Base-by-base conservation (phyloP, 2,888 invertebrate species). In the Ectemnius continuus region DNA sequence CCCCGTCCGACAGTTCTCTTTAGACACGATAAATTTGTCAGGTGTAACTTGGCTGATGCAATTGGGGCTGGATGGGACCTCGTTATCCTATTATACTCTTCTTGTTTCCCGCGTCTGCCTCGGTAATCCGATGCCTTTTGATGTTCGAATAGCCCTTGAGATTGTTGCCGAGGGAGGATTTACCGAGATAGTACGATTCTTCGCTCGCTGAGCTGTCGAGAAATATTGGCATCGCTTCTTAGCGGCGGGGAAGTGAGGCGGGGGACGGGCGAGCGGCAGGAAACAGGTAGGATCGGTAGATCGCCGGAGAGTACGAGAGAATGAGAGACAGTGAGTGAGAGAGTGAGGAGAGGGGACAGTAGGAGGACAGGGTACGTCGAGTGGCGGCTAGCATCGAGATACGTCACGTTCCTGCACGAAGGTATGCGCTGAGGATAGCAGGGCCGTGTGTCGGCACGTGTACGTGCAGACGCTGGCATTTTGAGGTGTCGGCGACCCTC, bases 401-500 rank as follows among this genome's bases (percentile, higher is more conserved):
- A 36, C 36, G 36, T 36, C 36, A 36, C 36, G 36, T 36, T 52
- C 52, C 16, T 16, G n/a, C 16, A 16, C 52, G 52, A 52, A 52
- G 52, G 52, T 52, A 52, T 52, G 52, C 52, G 52, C 52, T 14
- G n/a, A 16, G 52, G 16, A 16, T 52, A 52, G n/a, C 52, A 16
- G n/a, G 6, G 52, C 16, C 52, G 52, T 14, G 52, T 52, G 52
- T 16, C 52, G 52, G 52, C 52, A 52, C 52, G 52, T 52, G 52
- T 52, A 52, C 52, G 16, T 52, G 52, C 52, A 52, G 52, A 52
- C 52, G 52, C 52, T 67, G 75, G 75, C 56, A 67, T 67, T 76
- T 75, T 64, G 67, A 74, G 70, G 66, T 74, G 67, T 62, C 62
- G 63, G 59, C 76, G 75, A 67, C 63, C 61, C 28, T 48, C 48